Evolutionary conservation across 2,888 invertebrate species (phyloP), one percentile per base, ranked within the genome.

Genomic region (Dynastes hyllus): DNA sequence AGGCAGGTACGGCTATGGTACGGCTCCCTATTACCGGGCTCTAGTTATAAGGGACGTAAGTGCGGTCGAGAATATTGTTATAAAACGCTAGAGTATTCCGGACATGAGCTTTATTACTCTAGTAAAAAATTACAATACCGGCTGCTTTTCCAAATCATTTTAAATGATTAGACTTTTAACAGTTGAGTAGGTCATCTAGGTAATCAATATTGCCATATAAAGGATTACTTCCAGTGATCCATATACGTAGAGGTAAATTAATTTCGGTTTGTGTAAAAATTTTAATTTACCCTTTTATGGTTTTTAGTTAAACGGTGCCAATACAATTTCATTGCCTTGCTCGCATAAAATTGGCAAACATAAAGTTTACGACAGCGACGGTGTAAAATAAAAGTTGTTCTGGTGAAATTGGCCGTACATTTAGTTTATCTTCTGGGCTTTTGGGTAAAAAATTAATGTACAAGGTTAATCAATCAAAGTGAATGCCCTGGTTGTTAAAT

Each of bases 341-440:
- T 16, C 32, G 71, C 53, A 55, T 55, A 71, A 71, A 71, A 55
- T 58, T 71, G 71, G n/a, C 53, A 71, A 55, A 40, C 55, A 32
- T 37, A 71, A 70, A 70, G 2, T 71, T 71, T 71, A 71, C 71
- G 71, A 55, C 8, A 37, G 6, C 13, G 8, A 29, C n/a, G n/a
- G 3, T 6, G 32, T 16, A 71, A 71, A 71, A 66, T 66, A 55
- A 71, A 71, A 71, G 32, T 55, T 55, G n/a, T 32, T 55, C 32
- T 55, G 37, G 71, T 55, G 53, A 71, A 71, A 55, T 71, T n/a
- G 71, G 55, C 45, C 13, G n/a, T 8, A 2, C 40, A 40, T 55
- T 71, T 71, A 71, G 37, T 71, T 71, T 32, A 32, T 2, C 55
- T 32, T 27, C 32, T 5, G 1, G 32, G 37, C 16, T 71, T 70